A percentile compares a stretch with the other conserved stretches of the same genome.
Conservation (phyloP, 2,888 invertebrate species). For the Muscina levida region DNA sequence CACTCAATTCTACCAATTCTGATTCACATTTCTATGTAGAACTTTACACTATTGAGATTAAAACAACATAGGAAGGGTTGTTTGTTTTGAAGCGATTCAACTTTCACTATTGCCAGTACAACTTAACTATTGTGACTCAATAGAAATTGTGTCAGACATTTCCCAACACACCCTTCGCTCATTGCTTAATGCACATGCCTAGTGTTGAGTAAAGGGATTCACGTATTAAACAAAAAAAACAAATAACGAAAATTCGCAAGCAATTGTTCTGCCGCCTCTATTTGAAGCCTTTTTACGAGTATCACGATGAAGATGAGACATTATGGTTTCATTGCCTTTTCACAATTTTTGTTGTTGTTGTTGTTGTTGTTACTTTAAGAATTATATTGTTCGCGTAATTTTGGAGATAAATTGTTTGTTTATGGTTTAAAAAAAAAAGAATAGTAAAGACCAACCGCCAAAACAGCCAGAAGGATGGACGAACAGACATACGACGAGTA, state of each 20-base stretch:
- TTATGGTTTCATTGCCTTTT: conserved; percentile 4
- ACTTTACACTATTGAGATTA: no score
- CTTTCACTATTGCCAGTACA: no score
- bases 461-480: neutral
- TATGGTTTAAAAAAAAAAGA: conserved; percentile 1
- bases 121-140: no score
- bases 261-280: neutral
- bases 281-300: neutral
- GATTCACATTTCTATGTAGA: no score
- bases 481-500: neutral
- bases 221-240: neutral
- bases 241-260: conserved; percentile 8
- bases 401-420: conserved; percentile 28
- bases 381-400: conserved; percentile 6
- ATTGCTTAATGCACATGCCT: no score
- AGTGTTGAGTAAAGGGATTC: neutral
- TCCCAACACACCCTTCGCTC: no score
- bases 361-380: neutral
- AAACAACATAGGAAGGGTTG: no score
- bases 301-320: neutral
- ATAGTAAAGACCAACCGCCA: neutral
- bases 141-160: no score
- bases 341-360: conserved; percentile 6
- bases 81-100: no score
- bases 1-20: no score